Base-by-base conservation (phyloP, 2,113 vertebrate genomes). In the Pantherophis guttatus region DNA sequence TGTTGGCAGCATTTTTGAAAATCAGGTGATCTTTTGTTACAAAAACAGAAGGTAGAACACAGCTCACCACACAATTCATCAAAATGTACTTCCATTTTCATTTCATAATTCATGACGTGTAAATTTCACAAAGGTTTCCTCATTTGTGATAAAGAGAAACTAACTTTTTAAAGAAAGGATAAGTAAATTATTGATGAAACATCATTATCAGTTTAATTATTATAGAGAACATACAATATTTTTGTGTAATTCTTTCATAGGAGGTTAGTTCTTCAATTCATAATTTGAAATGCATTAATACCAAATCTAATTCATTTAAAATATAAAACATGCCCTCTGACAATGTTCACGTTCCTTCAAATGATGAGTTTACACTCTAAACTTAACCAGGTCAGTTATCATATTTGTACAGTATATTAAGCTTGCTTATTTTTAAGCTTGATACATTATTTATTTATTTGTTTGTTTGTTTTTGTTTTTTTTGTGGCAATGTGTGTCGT, bases 231-330 rank as follows among this genome's bases (percentile, higher is more conserved):
- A 29, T 88, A 26, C 48, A 91, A 21, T 0, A 8, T 85, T n/a
- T 88, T 57, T 21, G 26, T 88, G 12, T 89, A 12, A 48, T 13
- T 93, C 94, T 96, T 39, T 86, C 50, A 58, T n/a, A 97, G 96
- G 3, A n/a, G 4, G 54, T 53, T 58, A 90, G 29, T 29, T 50
- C 65, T 70, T 96, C 94, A 86, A n/a, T 65, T 54, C 53, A 65
- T 96, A 95, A 97, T 96, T 95, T 95, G 88, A 48, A 75, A 90
- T 92, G 94, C 87, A 95, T 95, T 96, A 96, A 90, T 94, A 90
- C 94, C 91, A 33, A 94, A 95, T 94, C 86, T 96, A 96, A 96
- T 95, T 96, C 95, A 96, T 95, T 92, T 54, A 96, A 96, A 96
- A 96, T 94, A 95, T 58, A 95, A 94, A 92, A 96, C 94, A 95